Evolutionary conservation across 2,888 invertebrate species (phyloP).

Genomic region (Cephus sareptanus): DNA sequence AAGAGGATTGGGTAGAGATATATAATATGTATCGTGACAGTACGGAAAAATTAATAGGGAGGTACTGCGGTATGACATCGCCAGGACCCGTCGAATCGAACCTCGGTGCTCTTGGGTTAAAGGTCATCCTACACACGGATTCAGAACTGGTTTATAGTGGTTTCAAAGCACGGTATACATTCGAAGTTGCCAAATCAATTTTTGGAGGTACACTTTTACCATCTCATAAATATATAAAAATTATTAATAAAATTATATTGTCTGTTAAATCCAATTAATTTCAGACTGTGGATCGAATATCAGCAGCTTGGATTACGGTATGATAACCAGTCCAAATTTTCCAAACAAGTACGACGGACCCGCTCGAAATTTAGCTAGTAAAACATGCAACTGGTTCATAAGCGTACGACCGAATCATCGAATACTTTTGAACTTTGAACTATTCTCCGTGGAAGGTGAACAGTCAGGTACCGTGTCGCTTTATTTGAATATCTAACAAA

Average conservation of each 20-base stretch:
- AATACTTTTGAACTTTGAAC: slow-evolving; percentile 91
- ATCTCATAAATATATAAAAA: background rate
- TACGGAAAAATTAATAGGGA: slow-evolving; percentile 85
- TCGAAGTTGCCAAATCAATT: slow-evolving; percentile 88
- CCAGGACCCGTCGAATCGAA: slow-evolving; percentile 97
- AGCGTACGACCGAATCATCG: slow-evolving; percentile 86
- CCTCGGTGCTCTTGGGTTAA: slow-evolving; percentile 87
- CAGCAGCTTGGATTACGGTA: slow-evolving; percentile 84
- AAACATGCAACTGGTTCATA: slow-evolving; percentile 97
- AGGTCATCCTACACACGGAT: slow-evolving; percentile 90
- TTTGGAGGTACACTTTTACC: slow-evolving; percentile 72
- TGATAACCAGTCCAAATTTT: slow-evolving; percentile 89
- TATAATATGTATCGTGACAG: slow-evolving; percentile 89
- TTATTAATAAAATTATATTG: background rate
- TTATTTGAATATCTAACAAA: background rate
- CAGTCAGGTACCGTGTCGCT: slow-evolving; percentile 73
- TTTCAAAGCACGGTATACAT: slow-evolving; percentile 95
- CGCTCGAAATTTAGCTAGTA: slow-evolving; percentile 80
- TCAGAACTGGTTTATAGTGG: slow-evolving; percentile 90
- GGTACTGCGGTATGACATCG: slow-evolving; percentile 90
- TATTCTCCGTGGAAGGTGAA: slow-evolving; percentile 94
- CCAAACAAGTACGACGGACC: slow-evolving; percentile 91
- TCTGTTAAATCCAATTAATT: background rate
- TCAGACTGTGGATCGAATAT: slow-evolving; percentile 92
- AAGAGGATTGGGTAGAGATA: slow-evolving; percentile 94